Conservation (phyloP, 2,888 invertebrate species). For the Oxyteleia sp. region DNA sequence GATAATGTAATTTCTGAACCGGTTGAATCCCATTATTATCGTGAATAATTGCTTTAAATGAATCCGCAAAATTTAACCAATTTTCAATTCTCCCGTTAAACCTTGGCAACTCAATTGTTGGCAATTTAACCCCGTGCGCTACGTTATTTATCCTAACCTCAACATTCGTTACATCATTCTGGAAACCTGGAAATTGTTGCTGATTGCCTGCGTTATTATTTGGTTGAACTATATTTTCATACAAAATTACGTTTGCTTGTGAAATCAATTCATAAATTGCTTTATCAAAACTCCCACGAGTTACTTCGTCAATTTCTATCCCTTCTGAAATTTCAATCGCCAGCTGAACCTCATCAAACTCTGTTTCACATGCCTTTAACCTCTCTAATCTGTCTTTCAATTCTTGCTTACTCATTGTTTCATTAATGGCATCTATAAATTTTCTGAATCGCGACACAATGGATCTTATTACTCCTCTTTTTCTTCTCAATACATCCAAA, state of each 20-base stretch:
- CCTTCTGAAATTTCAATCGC: conserved; percentile 1
- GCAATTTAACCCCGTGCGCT: background rate
- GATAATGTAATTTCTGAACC: too few species aligned
- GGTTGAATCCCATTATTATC: conserved; percentile 41
- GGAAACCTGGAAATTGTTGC: background rate
- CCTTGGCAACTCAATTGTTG: too few species aligned
- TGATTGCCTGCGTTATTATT: background rate
- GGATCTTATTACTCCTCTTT: background rate
- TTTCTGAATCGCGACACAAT: background rate
- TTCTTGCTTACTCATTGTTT: background rate
- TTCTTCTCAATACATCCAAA: background rate
- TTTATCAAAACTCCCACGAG: background rate
- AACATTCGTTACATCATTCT: too few species aligned
- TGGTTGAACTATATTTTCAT: too few species aligned
- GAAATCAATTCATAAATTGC: background rate
- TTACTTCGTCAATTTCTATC: background rate
- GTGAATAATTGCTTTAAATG: too few species aligned
- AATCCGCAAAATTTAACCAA: too few species aligned
- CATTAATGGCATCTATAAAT: background rate
- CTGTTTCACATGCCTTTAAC: background rate
- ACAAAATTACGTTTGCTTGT: background rate
- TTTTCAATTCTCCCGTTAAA: too few species aligned
- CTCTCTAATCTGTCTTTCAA: background rate
- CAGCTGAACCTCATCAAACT: background rate
- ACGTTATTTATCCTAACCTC: too few species aligned